These are phyloP conservation scores for Lepilemur septentrionalis DNA, from an alignment of 2,797 vertebrate species.

Conservation along the genomic window DNA sequence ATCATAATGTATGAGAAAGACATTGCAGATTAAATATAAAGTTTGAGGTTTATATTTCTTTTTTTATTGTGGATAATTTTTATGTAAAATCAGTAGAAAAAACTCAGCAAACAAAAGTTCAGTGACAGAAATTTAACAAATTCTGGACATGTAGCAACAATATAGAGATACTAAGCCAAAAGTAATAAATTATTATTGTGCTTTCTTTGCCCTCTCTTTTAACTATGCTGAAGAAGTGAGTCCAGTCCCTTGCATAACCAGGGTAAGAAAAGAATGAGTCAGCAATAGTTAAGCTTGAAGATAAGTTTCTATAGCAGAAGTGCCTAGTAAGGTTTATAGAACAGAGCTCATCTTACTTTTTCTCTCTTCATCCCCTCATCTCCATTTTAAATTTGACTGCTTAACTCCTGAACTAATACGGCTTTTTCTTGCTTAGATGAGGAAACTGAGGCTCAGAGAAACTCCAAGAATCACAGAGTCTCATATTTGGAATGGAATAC, in stretches of 20 bases:
- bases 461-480: background rate
- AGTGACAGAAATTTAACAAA: background rate
- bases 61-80: conserved; percentile 11
- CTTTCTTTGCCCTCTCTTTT: background rate
- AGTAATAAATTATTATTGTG: background rate
- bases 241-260: background rate
- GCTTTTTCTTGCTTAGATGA: background rate
- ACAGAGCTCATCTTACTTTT: background rate
- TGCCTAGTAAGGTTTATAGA: background rate
- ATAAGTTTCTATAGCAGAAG: background rate
- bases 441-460: background rate
- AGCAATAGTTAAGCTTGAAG: background rate
- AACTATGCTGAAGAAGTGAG: background rate
- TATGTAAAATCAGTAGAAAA: background rate
- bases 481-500: background rate
- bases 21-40: background rate
- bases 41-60: background rate
- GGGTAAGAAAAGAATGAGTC: background rate
- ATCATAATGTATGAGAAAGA: background rate
- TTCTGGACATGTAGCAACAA: background rate
- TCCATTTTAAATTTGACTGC: background rate
- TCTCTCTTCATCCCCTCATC: background rate
- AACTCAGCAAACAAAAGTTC: background rate
- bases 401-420: background rate
- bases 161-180: background rate